These are phyloP conservation scores for Sprattus sprattus DNA, from an alignment of 2,113 vertebrate genomes.

Conservation along the genomic window DNA sequence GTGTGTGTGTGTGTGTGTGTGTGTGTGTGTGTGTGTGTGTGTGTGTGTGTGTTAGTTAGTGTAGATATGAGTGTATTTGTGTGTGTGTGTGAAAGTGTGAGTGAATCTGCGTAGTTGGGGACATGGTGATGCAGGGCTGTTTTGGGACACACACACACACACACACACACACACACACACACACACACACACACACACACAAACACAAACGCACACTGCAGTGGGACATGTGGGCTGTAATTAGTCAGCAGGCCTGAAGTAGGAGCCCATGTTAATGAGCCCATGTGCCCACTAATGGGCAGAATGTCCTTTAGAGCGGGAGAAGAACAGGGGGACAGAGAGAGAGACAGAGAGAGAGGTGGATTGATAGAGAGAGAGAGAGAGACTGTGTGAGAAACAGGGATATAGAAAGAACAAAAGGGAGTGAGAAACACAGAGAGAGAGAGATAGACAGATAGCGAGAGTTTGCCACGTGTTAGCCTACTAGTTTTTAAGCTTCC, in stretches of 20 bases:
- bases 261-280: constrained; percentile 33
- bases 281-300: constrained; percentile 31
- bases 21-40: neutral
- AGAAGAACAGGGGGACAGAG: neutral
- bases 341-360: neutral
- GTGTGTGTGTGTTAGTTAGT: neutral
- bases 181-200: constrained; percentile 26
- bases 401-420: neutral
- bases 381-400: neutral
- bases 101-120: neutral
- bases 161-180: constrained; percentile 4
- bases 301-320: constrained; percentile 32
- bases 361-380: neutral
- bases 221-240: constrained; percentile 25
- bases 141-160: constrained; percentile 19
- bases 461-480: too few relatives aligned
- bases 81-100: neutral
- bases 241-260: constrained; percentile 9
- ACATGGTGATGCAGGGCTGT: neutral
- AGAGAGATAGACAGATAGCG: neutral
- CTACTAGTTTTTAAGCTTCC: too few relatives aligned
- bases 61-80: too few relatives aligned
- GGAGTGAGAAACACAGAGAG: neutral
- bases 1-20: neutral
- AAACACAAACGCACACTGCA: constrained; percentile 22